These are phyloP conservation scores for Rhineura floridana DNA, from an alignment of 2,113 vertebrate genomes.

Conservation along the genomic window DNA sequence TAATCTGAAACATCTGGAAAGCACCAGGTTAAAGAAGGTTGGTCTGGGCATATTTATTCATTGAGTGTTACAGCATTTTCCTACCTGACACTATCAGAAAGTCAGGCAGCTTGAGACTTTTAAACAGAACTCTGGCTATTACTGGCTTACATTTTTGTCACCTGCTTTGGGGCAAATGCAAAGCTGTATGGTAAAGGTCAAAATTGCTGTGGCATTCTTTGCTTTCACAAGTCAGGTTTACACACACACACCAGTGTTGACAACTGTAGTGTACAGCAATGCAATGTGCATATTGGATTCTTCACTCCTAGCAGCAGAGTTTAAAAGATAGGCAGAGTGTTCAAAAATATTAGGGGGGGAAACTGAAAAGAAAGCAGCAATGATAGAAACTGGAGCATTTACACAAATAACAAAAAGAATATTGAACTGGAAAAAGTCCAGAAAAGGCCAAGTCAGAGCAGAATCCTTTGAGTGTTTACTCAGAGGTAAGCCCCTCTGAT, in stretches of 20 bases:
- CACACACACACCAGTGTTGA: not conserved
- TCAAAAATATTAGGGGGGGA: not conserved
- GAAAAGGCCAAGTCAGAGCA: not conserved
- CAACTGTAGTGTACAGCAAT: not conserved
- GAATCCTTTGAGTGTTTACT: too few relatives aligned
- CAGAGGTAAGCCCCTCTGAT: too few relatives aligned
- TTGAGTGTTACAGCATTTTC: conserved; percentile 27
- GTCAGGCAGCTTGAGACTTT: conserved; percentile 26
- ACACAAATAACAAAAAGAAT: not conserved
- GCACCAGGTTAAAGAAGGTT: too few relatives aligned
- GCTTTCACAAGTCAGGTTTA: not conserved
- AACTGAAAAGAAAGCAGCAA: not conserved
- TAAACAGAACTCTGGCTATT: conserved; percentile 9
- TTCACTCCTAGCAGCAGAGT: not conserved
- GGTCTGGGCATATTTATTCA: rapidly evolving
- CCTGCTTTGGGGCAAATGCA: conserved; percentile 22
- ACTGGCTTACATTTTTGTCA: not conserved
- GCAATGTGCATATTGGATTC: not conserved
- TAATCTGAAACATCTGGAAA: too few relatives aligned
- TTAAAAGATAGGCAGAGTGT: not conserved
- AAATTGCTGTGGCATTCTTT: rapidly evolving
- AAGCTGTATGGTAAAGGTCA: not conserved
- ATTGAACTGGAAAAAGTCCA: not conserved
- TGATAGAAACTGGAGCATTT: not conserved
- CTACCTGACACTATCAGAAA: not conserved